Conservation (phyloP, 1,140 invertebrate species). For the Goniozus legneri region DNA sequence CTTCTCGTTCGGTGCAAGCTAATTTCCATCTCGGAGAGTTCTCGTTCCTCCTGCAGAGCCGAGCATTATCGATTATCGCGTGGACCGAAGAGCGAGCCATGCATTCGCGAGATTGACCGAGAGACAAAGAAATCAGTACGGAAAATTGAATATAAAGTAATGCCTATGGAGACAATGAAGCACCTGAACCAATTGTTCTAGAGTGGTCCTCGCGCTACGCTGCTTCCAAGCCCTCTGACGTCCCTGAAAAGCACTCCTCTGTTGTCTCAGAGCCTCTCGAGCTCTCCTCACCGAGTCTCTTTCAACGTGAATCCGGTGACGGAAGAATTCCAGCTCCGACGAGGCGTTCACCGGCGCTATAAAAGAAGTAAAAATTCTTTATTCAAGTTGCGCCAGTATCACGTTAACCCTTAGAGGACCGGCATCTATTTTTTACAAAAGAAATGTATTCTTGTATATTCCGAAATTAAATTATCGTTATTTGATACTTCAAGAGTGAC, state of each 20-base stretch:
- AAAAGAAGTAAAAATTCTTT: conserved; percentile 15
- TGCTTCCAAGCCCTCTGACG: conserved; percentile 62
- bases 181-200: conserved; percentile 64
- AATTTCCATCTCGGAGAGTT: conserved; percentile 76
- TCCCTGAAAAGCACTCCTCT: conserved; percentile 57
- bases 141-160: too few relatives aligned
- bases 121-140: too few relatives aligned
- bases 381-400: too few relatives aligned
- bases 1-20: conserved; percentile 73
- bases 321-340: conserved; percentile 75
- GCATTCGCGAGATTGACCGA: neutral
- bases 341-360: conserved; percentile 46
- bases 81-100: neutral
- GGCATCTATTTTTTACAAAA: too few relatives aligned
- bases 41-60: conserved; percentile 65
- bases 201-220: conserved; percentile 57
- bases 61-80: neutral
- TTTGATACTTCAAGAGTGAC: neutral
- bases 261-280: conserved; percentile 64
- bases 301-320: conserved; percentile 74
- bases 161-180: neutral
- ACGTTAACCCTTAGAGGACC: too few relatives aligned
- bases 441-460: too few relatives aligned
- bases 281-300: conserved; percentile 72
- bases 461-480: neutral